These are phyloP conservation scores for Siniperca chuatsi DNA, from an alignment of 2,113 vertebrate species.

Conservation along the genomic window DNA sequence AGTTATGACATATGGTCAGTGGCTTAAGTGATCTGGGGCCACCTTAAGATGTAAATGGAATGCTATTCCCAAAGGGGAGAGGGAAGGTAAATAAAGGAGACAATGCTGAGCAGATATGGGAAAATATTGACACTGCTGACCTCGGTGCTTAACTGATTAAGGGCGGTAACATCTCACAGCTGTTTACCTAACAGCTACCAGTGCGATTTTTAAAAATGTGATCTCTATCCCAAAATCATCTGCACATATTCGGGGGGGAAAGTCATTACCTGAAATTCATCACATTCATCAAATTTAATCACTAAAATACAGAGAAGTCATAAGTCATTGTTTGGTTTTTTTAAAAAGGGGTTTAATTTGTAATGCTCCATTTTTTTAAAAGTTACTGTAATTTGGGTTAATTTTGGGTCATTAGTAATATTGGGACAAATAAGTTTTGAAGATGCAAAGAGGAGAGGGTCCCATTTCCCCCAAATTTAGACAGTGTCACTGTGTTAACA, in stretches of 20 bases:
- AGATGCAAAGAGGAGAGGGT: not conserved
- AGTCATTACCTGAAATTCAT: not conserved
- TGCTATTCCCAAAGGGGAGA: conserved; percentile 59
- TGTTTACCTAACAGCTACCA: conserved; percentile 52
- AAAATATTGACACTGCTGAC: conserved; percentile 76
- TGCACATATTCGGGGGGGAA: not conserved
- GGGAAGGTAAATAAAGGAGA: conserved; percentile 75
- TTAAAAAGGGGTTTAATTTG: not conserved
- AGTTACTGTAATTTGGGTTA: not conserved
- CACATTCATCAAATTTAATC: not conserved
- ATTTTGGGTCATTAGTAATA: not conserved
- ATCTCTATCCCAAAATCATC: not conserved
- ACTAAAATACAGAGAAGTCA: not conserved
- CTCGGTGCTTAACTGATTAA: conserved; percentile 61
- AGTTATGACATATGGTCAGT: conserved; percentile 79
- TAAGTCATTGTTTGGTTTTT: too few relatives aligned
- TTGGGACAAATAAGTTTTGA: not conserved
- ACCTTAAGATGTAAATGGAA: conserved; percentile 72
- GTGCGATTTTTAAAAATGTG: not conserved
- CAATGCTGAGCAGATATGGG: conserved; percentile 70
- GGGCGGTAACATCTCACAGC: conserved; percentile 71
- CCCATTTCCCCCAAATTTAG: not conserved
- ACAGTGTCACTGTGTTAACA: too few relatives aligned
- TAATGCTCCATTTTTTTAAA: not conserved
- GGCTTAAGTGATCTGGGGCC: conserved; percentile 74